These are phyloP conservation scores for Acrocephalus arundinaceus DNA, from an alignment of 2,113 vertebrate genomes.

Conservation along the genomic window DNA sequence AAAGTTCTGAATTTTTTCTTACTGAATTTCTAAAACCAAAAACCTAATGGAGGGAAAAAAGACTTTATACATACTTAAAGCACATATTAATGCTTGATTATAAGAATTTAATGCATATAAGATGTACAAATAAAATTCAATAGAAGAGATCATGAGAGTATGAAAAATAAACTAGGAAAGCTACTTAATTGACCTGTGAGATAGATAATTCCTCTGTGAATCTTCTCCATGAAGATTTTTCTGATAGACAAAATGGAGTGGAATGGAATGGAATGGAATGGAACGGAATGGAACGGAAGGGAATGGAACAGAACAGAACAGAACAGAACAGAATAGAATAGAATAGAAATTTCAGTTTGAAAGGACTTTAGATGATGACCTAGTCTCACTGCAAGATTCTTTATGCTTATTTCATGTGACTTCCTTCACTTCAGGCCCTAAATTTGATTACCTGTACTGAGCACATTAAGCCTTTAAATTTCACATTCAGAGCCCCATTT, in stretches of 20 bases:
- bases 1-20: not conserved
- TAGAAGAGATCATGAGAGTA: not conserved
- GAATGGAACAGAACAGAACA: rapidly evolving
- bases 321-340: rapidly evolving
- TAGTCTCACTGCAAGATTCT: not conserved
- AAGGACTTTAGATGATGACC: not conserved
- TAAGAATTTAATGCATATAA: not conserved
- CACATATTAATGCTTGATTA: not conserved
- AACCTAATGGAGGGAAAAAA: not conserved
- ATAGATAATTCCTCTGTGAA: not conserved
- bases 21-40: constrained; percentile 1
- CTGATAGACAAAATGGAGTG: not conserved
- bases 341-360: not conserved
- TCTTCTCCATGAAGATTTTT: not conserved
- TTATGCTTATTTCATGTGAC: not conserved
- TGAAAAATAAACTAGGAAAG: not conserved
- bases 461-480: not conserved
- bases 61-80: not conserved
- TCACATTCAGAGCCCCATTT: not conserved
- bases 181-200: not conserved
- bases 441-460: not conserved
- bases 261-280: rapidly evolving
- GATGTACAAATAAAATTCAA: not conserved
- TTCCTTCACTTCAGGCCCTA: not conserved
- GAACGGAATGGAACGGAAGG: rapidly evolving